Evolutionary conservation across 2,797 vertebrate species (phyloP).

Genomic region (Scyliorhinus canicula): DNA sequence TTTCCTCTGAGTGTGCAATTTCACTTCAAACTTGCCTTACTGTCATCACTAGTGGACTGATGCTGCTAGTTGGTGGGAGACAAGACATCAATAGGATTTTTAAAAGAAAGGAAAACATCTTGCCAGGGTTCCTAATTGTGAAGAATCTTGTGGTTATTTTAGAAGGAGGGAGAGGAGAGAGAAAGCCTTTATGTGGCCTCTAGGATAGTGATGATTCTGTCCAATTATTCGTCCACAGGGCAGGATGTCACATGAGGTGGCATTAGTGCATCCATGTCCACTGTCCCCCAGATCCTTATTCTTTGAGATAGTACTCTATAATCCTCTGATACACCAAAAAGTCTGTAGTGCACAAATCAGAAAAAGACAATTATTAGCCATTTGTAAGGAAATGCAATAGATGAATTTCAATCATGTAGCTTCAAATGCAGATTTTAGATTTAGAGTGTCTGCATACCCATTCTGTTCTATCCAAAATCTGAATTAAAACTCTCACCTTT

Average conservation of each 20-base stretch:
- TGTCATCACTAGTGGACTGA: constrained; percentile 5
- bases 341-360: not conserved
- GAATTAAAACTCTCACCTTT: not conserved
- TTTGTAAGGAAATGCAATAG: not conserved
- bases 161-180: not conserved
- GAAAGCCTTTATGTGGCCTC: constrained; percentile 12
- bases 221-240: constrained; percentile 24
- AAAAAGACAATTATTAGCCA: not conserved
- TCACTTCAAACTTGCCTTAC: not conserved
- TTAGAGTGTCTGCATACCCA: not conserved
- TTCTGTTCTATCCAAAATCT: not conserved
- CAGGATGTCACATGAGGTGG: not conserved
- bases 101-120: constrained; percentile 16
- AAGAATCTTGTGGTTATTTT: not conserved
- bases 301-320: too few species aligned
- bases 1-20: not conserved
- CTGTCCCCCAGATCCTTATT: not conserved
- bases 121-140: constrained; percentile 20
- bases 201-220: constrained; percentile 1
- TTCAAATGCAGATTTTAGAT: not conserved
- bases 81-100: constrained; percentile 29
- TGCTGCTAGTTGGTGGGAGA: constrained; percentile 22
- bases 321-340: not conserved
- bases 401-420: not conserved
- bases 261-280: not conserved